Conservation (phyloP, 2,888 invertebrate genomes). For the Malacosoma neustria region DNA sequence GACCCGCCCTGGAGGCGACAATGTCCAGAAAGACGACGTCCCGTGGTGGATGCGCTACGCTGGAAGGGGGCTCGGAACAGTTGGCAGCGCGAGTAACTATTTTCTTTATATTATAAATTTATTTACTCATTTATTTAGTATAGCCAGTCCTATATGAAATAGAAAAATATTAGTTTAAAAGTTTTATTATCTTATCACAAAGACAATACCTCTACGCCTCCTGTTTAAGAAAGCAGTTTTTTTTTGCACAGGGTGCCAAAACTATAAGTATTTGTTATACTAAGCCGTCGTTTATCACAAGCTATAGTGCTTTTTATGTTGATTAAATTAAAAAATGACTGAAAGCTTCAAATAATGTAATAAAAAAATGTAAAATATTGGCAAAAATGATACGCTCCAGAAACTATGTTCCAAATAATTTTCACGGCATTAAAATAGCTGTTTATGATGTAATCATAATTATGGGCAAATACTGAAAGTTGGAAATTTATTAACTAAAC, state of each 20-base stretch:
- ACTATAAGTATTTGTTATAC: too few species aligned
- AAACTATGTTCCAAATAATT: background rate
- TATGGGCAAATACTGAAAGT: too few species aligned
- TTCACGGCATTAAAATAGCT: background rate
- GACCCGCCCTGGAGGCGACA: constrained; percentile 87
- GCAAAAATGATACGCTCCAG: background rate
- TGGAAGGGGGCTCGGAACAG: constrained; percentile 87
- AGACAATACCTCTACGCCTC: background rate
- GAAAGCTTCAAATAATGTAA: too few species aligned
- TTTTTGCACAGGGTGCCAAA: too few species aligned
- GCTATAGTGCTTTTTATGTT: too few species aligned
- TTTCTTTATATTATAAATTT: constrained; percentile 15
- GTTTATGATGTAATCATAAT: background rate
- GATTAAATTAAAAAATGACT: too few species aligned
- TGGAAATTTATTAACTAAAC: too few species aligned
- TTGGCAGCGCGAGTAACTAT: constrained; percentile 88
- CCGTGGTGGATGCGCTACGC: constrained; percentile 94
- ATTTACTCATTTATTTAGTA: too few species aligned
- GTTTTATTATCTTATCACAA: background rate
- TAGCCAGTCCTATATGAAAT: too few species aligned
- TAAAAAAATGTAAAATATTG: too few species aligned
- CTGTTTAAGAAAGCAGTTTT: background rate
- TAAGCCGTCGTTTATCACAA: too few species aligned
- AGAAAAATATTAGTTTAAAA: too few species aligned
- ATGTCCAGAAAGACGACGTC: constrained; percentile 84